phyloP scores from a whole-genome alignment of 2,797 vertebrate species.

The Danionella dracula region DNA sequence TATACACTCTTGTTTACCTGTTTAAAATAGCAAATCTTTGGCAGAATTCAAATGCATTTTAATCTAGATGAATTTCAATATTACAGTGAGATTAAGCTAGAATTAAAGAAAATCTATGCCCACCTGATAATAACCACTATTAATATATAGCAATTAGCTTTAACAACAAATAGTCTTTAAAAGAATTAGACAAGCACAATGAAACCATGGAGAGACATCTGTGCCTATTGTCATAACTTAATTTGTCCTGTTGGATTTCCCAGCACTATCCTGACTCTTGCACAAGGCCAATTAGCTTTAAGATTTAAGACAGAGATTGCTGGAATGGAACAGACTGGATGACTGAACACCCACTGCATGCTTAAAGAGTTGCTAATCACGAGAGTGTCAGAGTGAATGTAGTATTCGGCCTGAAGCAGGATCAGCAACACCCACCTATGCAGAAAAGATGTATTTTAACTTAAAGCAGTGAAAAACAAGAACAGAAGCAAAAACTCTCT shows the following conservation, averaged over 20 bases:
- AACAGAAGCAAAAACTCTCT: too few species aligned
- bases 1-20: too few species aligned
- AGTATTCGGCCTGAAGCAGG: slow-evolving; percentile 38
- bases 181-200: too few species aligned
- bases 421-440: slow-evolving; percentile 49
- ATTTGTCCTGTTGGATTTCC: slow-evolving; percentile 53
- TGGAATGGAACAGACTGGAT: slow-evolving; percentile 59
- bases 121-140: too few species aligned
- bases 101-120: too few species aligned
- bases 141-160: too few species aligned
- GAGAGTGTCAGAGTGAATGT: slow-evolving; percentile 19
- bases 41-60: too few species aligned
- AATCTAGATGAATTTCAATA: too few species aligned
- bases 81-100: too few species aligned
- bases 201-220: slow-evolving; percentile 12
- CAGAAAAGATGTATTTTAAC: background rate
- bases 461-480: too few species aligned
- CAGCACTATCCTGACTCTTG: slow-evolving; percentile 57
- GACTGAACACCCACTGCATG: slow-evolving; percentile 56
- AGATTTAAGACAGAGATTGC: slow-evolving; percentile 60
- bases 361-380: slow-evolving; percentile 61
- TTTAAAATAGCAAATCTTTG: too few species aligned
- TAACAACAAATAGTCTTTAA: too few species aligned
- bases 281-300: slow-evolving; percentile 67
- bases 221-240: slow-evolving; percentile 45